Conservation (phyloP, 2,797 vertebrate species). For the Anguilla megastoma region DNA sequence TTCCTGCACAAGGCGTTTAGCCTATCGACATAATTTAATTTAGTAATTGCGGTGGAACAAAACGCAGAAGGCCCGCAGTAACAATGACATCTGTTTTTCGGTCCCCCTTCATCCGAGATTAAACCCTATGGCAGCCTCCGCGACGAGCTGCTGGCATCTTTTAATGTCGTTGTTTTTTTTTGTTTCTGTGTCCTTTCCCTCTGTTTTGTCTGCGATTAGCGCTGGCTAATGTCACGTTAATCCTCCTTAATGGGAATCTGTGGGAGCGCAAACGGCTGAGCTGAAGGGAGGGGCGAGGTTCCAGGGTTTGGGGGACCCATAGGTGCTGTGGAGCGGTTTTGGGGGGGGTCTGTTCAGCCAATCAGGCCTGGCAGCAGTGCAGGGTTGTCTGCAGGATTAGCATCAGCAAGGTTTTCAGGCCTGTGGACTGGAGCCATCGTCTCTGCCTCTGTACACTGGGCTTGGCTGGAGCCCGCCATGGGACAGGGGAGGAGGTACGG, state of each 20-base stretch:
- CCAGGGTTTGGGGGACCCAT: background rate
- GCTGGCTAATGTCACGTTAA: conserved; percentile 1
- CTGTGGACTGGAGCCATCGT: background rate
- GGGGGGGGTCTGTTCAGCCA: background rate
- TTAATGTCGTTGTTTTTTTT: conserved; percentile 42
- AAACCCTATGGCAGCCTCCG: conserved; percentile 50
- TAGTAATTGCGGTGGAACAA: conserved; percentile 43
- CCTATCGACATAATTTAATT: conserved; percentile 51
- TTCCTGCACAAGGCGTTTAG: conserved; percentile 47
- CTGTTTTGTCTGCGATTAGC: background rate
- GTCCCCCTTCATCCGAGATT: conserved; percentile 33
- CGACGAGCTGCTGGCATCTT: conserved; percentile 44
- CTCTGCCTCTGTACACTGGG: background rate
- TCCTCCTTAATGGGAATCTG: background rate
- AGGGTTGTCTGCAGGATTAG: background rate
- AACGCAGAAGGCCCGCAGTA: conserved; percentile 45
- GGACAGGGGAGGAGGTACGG: background rate
- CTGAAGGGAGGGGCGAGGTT: background rate
- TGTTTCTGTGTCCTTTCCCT: background rate
- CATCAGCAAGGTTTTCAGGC: background rate
- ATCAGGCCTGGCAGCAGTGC: background rate
- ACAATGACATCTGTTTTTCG: conserved; percentile 52
- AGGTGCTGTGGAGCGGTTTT: background rate
- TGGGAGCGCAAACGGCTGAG: background rate
- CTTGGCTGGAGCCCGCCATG: background rate